phyloP scores from a whole-genome alignment of 2,797 vertebrate genomes.

The Mus caroli region DNA sequence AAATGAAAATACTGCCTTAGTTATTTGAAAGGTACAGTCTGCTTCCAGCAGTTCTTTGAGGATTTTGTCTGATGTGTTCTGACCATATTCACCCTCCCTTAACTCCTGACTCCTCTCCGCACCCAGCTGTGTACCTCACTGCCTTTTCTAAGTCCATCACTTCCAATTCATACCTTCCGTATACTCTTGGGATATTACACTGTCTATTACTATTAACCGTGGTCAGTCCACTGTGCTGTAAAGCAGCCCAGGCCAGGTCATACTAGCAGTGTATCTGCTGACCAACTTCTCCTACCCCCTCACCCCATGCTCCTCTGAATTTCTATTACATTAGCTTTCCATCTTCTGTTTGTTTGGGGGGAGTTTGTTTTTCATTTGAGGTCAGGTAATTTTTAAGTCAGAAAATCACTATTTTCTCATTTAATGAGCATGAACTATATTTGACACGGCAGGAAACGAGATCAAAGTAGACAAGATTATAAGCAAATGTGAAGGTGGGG shows the following conservation, averaged over 20 bases:
- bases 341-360: background rate
- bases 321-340: background rate
- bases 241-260: background rate
- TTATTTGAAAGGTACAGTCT: too few relatives aligned
- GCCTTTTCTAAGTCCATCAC: background rate
- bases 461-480: conserved; percentile 20
- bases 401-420: background rate
- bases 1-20: too few relatives aligned
- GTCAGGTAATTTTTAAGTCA: conserved; percentile 30
- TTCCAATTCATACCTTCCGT: background rate
- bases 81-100: background rate
- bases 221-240: background rate
- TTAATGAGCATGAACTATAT: background rate
- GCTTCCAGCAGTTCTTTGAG: background rate
- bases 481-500: background rate
- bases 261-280: background rate
- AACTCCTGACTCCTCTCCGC: background rate
- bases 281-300: background rate
- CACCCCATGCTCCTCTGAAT: background rate
- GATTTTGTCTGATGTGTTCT: background rate
- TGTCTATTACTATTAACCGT: background rate
- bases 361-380: background rate
- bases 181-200: background rate
- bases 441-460: background rate
- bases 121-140: background rate